A percentile compares a stretch with the other conserved stretches of the same genome.
Evolutionary conservation across 1,140 invertebrate species (phyloP).

Genomic region (Aphaenogaster floridana): DNA sequence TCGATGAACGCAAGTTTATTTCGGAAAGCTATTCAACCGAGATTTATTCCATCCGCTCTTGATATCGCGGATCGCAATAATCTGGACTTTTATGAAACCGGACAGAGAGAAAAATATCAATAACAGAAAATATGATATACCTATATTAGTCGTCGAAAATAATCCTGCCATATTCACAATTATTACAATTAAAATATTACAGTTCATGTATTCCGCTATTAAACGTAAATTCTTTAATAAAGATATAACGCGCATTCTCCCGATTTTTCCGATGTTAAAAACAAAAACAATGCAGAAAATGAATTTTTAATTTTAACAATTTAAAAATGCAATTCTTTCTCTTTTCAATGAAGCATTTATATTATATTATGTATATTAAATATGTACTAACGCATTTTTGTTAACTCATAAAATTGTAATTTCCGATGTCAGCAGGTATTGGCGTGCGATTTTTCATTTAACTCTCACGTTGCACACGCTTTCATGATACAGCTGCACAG

Average conservation of each 20-base stretch:
- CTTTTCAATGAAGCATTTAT: not conserved
- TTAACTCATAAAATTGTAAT: constrained; percentile 12
- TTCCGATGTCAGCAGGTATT: not conserved
- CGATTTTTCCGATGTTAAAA: not conserved
- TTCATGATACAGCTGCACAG: not conserved
- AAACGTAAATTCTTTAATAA: not conserved
- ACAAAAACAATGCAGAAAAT: not conserved
- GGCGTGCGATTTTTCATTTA: not conserved
- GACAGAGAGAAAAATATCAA: not conserved
- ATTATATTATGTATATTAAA: not conserved
- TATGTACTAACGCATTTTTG: not conserved
- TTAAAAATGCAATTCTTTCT: not conserved
- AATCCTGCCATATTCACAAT: not conserved
- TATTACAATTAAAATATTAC: not conserved
- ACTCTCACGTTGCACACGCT: not conserved
- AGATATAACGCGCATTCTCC: not conserved
- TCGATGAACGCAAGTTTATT: not conserved
- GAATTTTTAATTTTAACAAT: not conserved
- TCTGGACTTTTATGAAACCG: not conserved
- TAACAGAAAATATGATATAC: not conserved
- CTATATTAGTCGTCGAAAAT: not conserved
- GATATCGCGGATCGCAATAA: not conserved
- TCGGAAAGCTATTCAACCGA: not conserved
- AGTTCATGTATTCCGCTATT: not conserved
- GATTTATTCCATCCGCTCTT: not conserved